These are phyloP conservation scores for Nothobranchius furzeri DNA, from an alignment of 2,113 vertebrate species.

Conservation along the genomic window DNA sequence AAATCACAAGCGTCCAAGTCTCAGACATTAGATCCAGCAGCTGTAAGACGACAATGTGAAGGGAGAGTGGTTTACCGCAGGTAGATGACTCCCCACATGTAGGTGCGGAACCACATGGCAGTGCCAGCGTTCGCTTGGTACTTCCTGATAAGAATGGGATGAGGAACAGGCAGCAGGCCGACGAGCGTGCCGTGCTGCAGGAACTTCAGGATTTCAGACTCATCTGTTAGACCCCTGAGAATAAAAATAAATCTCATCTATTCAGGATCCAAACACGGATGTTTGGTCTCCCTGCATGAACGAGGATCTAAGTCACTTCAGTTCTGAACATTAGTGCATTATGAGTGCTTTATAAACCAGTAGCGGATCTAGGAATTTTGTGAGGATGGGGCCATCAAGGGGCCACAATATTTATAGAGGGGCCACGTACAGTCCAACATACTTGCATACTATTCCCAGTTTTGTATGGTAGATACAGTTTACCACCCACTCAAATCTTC, in stretches of 20 bases:
- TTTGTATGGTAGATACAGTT: too few relatives aligned
- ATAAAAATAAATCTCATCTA: not conserved
- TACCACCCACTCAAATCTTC: too few relatives aligned
- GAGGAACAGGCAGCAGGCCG: conserved; percentile 95
- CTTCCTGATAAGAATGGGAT: conserved; percentile 97
- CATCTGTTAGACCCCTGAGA: conserved; percentile 91
- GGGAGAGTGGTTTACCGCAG: conserved; percentile 80
- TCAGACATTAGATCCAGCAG: not conserved
- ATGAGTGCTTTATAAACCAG: not conserved
- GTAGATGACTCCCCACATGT: conserved; percentile 98
- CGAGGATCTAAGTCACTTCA: not conserved
- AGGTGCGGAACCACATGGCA: conserved; percentile 96
- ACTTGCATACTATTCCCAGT: too few relatives aligned
- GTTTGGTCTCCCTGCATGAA: not conserved
- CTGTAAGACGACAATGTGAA: not conserved
- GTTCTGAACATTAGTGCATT: not conserved
- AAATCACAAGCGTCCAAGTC: not conserved
- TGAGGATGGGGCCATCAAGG: too few relatives aligned
- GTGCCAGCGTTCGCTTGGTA: conserved; percentile 96
- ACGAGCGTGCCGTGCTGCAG: conserved; percentile 96
- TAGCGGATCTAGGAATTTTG: too few relatives aligned
- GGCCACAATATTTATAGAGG: too few relatives aligned
- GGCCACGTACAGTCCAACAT: too few relatives aligned
- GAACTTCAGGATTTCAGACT: conserved; percentile 95
- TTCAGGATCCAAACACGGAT: not conserved